Base-by-base conservation (phyloP, 2,797 vertebrate species). In the Galaxias olidus region DNA sequence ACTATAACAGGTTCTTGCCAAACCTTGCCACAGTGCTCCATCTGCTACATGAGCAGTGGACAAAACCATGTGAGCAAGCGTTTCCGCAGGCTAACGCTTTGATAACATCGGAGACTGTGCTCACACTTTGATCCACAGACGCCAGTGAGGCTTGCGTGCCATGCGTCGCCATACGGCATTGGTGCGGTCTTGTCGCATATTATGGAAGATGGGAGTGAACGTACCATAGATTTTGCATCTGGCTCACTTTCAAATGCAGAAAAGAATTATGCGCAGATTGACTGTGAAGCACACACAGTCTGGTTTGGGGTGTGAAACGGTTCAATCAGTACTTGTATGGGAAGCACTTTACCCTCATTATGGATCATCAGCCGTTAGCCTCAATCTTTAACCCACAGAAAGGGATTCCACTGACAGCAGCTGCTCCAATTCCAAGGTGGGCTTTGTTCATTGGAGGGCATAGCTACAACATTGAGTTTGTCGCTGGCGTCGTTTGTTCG, bases 71-170 rank as follows among this genome's bases (percentile, higher is more conserved):
- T 17, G 20, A 48, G 8, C 4, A 41, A 40, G 53, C 19, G 4
- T 65, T 57, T n/a, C 15, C 40, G 9, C 18, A 65, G 18, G 45
- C 63, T 10, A 58, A 65, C 44, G 47, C 2, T 18, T n/a, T 57
- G 52, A n/a, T 58, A 19, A 65, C 13, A 0, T 57, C 63, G n/a
- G 53, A 65, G 18, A 56, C 15, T 51, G 1, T 75, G 50, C 79
- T 71, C 13, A 51, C 66, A 54, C 81, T 80, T 79, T 81, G 77
- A 85, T 82, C 84, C 76, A 66, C 73, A 76, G 73, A 75, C 86
- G 73, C 63, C 84, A 88, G 84, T 88, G 76, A 89, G 77, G 86
- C 88, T 86, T 83, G 69, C n/a, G n/a, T n/a, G n/a, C n/a, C 82
- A 90, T 0, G n/a, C 77, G 78, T 87, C 76, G 66, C 83, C 79